Base-by-base conservation (phyloP, 2,797 vertebrate species). In the Yasuhikotakia modesta region DNA sequence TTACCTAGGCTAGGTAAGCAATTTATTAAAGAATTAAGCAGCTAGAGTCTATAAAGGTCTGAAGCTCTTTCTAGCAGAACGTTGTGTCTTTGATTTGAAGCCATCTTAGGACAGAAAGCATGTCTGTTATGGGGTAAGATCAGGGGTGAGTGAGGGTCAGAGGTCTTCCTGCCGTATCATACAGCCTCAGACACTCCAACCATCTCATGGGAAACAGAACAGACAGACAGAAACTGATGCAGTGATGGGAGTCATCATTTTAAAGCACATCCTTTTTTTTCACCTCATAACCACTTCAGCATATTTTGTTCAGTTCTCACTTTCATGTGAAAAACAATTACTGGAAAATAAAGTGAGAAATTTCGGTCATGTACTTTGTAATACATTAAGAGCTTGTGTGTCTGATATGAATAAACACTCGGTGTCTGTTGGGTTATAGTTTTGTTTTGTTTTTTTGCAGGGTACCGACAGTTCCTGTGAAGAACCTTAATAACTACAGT, bases 401-500 rank as follows among this genome's bases (percentile, higher is more conserved):
- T 10, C 8, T 43, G 39, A 43, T 43, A 43, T 43, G 1, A 11
- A 11, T 43, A 43, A 43, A 30, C 17, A 8, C 1, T 46, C 17
- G 19, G 43, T 72, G 22, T 46, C 46, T 30, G 43, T 13, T 45
- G 12, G 2, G 2, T 24, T 70, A 22, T 21, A 63, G 50, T 27
- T 27, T 27, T 27, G 4, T 55, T 32, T 39, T 21, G 80, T 0
- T 84, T 70, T 21, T 21, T 76, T 58, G 46, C 89, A 99, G 97
- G 50, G 95, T 98, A 48, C 96, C 96, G 48, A 96, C 96, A 0
- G 95, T 99, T 71, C 97, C 97, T 0, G 96, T 99, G 85, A 98
- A 97, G 89, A 99, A 98, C 88, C 93, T 99, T 11, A 96, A 94
- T 1, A 95, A 95, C 79, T 95, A 95, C 84, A 97, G 96, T 83